A percentile compares a stretch with the other conserved stretches of the same genome.
Conservation (phyloP, 2,113 vertebrate species). For the Trogon melanurus region DNA sequence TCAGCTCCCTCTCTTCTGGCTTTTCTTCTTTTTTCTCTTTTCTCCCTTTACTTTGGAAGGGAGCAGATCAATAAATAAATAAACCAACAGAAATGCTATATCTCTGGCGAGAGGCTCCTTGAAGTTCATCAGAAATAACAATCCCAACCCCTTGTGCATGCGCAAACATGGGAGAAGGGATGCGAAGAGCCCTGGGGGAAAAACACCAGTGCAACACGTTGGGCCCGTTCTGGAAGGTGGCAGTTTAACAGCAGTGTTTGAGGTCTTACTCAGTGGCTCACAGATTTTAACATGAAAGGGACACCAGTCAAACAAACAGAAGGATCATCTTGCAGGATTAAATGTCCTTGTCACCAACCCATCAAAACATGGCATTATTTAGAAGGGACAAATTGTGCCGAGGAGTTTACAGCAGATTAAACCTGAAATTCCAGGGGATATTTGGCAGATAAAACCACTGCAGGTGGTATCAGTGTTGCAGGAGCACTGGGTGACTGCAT, state of each 20-base stretch:
- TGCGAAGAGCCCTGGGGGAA: not conserved
- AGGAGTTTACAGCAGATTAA: slow-evolving; percentile 20
- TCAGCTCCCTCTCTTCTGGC: not conserved
- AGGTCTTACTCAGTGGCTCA: not conserved
- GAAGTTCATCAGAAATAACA: slow-evolving; percentile 52
- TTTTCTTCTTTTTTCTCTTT: not conserved
- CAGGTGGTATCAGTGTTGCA: not conserved
- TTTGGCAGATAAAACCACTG: not conserved
- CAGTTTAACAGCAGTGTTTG: not conserved
- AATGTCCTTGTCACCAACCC: slow-evolving; percentile 26
- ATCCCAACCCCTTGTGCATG: not conserved
- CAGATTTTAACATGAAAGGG: slow-evolving; percentile 35
- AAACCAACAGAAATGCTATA: slow-evolving; percentile 39
- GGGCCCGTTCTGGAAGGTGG: not conserved
- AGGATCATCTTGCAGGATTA: slow-evolving; percentile 44
- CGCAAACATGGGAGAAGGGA: not conserved
- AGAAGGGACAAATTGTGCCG: not conserved
- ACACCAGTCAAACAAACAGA: not conserved
- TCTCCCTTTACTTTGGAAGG: not conserved
- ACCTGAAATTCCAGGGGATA: not conserved
- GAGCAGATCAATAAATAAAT: slow-evolving; percentile 58
- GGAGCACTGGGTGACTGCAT: fast-evolving
- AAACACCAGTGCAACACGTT: not conserved
- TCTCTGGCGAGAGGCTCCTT: not conserved
- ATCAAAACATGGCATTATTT: not conserved